These are phyloP conservation scores for Synanthedon vespiformis DNA, from an alignment of 2,888 invertebrate genomes.

Conservation along the genomic window DNA sequence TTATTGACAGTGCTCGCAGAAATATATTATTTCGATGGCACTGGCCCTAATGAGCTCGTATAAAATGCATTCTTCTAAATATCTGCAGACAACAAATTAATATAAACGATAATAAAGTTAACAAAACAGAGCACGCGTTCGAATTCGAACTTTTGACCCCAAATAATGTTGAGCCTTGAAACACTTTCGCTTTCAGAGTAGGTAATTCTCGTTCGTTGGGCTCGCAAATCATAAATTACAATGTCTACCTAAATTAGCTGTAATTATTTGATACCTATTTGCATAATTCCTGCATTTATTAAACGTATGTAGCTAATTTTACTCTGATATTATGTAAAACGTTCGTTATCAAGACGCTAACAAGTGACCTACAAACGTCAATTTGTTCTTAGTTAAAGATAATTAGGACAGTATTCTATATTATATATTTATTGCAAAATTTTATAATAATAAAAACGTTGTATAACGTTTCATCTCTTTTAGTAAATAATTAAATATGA, in stretches of 20 bases:
- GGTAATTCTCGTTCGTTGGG: slow-evolving; percentile 23
- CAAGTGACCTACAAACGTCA: no score
- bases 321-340: not conserved
- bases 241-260: slow-evolving; percentile 7
- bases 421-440: no score
- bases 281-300: not conserved
- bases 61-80: not conserved
- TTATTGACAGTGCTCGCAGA: no score
- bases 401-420: no score
- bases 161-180: slow-evolving; percentile 34
- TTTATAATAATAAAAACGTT: no score
- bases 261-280: not conserved
- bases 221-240: slow-evolving; percentile 3
- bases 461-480: no score
- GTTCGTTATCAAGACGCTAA: no score
- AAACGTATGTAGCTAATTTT: not conserved
- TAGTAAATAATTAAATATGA: no score
- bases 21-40: no score
- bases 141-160: slow-evolving; percentile 39
- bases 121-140: slow-evolving; percentile 18
- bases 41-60: no score
- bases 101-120: not conserved
- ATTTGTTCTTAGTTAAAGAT: no score
- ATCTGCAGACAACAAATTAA: slow-evolving; percentile 5
- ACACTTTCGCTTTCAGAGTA: slow-evolving; percentile 36